Conservation (phyloP, 2,113 vertebrate species). For the Antechinus flavipes region DNA sequence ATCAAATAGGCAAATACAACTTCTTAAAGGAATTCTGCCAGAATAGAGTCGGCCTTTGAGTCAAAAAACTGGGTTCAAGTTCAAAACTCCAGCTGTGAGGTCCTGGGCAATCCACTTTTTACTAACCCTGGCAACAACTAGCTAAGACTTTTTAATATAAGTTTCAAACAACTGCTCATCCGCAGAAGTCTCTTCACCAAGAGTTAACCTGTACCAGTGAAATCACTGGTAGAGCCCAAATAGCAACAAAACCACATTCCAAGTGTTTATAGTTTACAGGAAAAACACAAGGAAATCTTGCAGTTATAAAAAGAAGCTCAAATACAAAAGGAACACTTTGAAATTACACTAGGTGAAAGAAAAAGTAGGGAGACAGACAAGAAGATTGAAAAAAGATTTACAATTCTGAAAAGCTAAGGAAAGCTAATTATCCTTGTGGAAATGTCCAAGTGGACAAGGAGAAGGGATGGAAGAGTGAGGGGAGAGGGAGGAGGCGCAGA, state of each 20-base stretch:
- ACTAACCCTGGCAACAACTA: background rate
- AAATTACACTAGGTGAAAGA: background rate
- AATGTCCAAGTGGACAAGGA: background rate
- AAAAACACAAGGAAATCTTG: background rate
- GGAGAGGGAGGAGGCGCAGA: background rate
- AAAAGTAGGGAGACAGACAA: too few relatives aligned
- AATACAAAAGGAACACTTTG: background rate
- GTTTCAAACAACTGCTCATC: background rate
- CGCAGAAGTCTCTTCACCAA: background rate
- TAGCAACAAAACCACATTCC: background rate
- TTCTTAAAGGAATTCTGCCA: background rate
- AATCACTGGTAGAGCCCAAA: background rate
- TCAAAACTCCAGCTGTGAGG: background rate
- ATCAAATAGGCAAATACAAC: background rate
- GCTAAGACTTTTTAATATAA: background rate
- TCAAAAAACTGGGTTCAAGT: background rate
- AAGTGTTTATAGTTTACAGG: background rate
- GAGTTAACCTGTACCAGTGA: background rate
- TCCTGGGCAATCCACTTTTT: background rate
- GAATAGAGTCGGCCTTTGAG: background rate
- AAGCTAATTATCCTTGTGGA: background rate
- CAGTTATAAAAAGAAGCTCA: background rate
- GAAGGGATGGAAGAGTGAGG: background rate
- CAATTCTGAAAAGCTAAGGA: background rate
- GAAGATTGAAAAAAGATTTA: background rate